These are phyloP conservation scores for Podargus strigoides DNA, from an alignment of 2,797 vertebrate genomes.

Conservation along the genomic window DNA sequence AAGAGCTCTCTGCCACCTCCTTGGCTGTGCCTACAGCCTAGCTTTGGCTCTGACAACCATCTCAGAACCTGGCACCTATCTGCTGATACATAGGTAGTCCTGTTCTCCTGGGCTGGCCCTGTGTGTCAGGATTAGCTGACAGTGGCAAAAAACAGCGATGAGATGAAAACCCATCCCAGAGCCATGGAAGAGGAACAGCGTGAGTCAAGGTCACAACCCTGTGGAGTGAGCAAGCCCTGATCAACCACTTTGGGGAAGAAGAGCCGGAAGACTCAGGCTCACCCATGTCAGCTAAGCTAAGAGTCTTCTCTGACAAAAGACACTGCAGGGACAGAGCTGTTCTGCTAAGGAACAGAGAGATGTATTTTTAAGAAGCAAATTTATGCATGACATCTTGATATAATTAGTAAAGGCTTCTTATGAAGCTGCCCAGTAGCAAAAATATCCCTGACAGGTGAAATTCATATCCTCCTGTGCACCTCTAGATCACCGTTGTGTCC, in stretches of 20 bases:
- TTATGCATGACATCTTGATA: background rate
- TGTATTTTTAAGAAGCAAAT: conserved; percentile 1
- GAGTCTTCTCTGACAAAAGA: background rate
- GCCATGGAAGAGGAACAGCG: rapidly evolving
- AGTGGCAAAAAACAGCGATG: rapidly evolving
- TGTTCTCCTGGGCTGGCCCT: background rate
- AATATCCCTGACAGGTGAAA: background rate
- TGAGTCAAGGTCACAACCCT: background rate
- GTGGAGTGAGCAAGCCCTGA: background rate
- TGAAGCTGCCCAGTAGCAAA: background rate
- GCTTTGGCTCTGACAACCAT: background rate
- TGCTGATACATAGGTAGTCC: background rate
- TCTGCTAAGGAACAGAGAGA: background rate
- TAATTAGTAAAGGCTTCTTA: background rate
- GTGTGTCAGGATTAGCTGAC: background rate
- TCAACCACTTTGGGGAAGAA: background rate
- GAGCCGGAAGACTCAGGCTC: background rate
- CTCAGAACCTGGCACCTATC: background rate
- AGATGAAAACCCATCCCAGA: background rate
- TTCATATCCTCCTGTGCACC: background rate
- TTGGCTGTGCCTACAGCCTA: rapidly evolving
- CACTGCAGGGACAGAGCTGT: background rate
- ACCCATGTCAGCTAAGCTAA: background rate
- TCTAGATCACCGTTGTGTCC: background rate
- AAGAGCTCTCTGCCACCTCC: background rate